Base-by-base conservation (phyloP, 2,113 vertebrate genomes). In the Fregata magnificens region DNA sequence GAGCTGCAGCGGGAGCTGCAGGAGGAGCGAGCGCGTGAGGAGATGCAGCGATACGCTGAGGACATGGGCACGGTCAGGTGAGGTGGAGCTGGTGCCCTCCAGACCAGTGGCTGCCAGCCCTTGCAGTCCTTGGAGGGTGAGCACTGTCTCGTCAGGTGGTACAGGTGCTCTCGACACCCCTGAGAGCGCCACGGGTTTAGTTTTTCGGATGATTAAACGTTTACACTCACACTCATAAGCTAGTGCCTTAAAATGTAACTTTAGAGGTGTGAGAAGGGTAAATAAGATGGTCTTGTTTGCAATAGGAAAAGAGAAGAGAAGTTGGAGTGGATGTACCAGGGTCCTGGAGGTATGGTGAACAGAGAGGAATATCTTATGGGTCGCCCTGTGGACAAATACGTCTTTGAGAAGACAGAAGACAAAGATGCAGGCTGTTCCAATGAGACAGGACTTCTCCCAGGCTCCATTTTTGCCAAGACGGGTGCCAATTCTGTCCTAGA, bases 291-390 rank as follows among this genome's bases (percentile, higher is more conserved):
- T 61, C 3, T 66, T 70, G 16, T 50, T 34, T 53, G 4, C 71
- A 70, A 13, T 63, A 99, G 99, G 92, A 99, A 99, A 70, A 99
- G 98, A 78, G 99, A 99, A 96, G 99, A 99, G 88, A 99, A 99
- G 15, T 69, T 99, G 96, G 99, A 99, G 97, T 99, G 99, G 99
- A 99, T 99, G 99, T 99, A 99, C 97, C 99, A 99, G 96, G 99
- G 99, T 5, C 99, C 99, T 2, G 98, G 99, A 0, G 99, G 99
- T 2, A 99, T 99, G 98, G 98, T 99, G 96, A 99, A 99, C 96
- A 99, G 99, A 38, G 99, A 99, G 6, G 99, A 99, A 21, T 99
- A 99, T 69, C 98, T 99, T 49, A 87, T 99, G 95, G 99, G 99
- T 3, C 99, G 99, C 45, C 97, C 99, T 26, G 99, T 99, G 88